These are phyloP conservation scores for Drosophila parabipectinata DNA, from an alignment of 1,140 invertebrate genomes.

Conservation along the genomic window DNA sequence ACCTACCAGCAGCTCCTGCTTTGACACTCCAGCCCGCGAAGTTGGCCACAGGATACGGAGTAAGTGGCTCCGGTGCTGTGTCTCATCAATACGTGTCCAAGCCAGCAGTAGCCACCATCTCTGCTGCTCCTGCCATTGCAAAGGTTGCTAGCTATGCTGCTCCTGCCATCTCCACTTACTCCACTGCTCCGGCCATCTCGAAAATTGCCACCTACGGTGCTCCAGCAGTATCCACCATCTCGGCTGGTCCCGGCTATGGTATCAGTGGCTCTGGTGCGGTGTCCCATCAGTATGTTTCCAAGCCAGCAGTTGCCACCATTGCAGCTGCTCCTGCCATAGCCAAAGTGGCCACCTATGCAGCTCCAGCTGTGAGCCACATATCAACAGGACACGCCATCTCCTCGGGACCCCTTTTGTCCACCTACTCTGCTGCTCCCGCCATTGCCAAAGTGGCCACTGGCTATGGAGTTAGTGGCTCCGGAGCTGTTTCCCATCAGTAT, in stretches of 20 bases:
- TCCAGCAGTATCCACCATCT: background rate
- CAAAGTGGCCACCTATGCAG: constrained; percentile 43
- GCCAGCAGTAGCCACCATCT: constrained; percentile 8
- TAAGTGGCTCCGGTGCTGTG: constrained; percentile 13
- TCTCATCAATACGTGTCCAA: constrained; percentile 18
- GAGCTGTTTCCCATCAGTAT: constrained; percentile 68
- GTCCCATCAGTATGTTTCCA: constrained; percentile 60
- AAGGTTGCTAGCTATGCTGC: constrained; percentile 26
- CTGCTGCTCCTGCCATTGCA: constrained; percentile 22
- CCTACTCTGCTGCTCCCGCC: constrained; percentile 40
- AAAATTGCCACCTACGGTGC: constrained; percentile 38
- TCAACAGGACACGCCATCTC: constrained; percentile 42
- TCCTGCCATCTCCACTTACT: constrained; percentile 39
- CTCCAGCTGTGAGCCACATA: constrained; percentile 27
- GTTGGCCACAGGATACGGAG: background rate
- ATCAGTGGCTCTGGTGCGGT: constrained; percentile 37
- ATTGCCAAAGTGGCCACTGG: constrained; percentile 45
- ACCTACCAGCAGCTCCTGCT: constrained; percentile 2
- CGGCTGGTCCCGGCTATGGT: constrained; percentile 27
- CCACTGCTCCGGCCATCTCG: constrained; percentile 27
- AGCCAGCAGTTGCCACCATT: constrained; percentile 48
- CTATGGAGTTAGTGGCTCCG: constrained; percentile 35
- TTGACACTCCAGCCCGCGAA: background rate
- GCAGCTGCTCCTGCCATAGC: constrained; percentile 41
- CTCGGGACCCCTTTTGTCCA: constrained; percentile 23